Evolutionary conservation across 2,888 invertebrate species (phyloP), one percentile per base, ranked within the genome.

Genomic region (Anthophora plumipes): DNA sequence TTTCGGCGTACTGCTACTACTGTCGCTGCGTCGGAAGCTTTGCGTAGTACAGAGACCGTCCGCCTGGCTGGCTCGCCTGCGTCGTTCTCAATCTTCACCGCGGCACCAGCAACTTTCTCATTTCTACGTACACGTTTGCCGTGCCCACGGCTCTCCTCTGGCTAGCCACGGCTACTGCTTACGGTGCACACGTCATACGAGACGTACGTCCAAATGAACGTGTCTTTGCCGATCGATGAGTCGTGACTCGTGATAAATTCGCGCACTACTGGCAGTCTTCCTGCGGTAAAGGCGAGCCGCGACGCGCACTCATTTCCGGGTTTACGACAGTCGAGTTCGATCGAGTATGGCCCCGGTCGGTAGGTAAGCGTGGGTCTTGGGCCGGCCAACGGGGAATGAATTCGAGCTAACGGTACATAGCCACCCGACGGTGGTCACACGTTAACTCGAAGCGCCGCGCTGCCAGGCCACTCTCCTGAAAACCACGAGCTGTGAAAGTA

Each of bases 381-480:
- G 75, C 73, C 80, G 85, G 83, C 80, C 88, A 90, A 88, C 89
- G 89, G 89, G 85, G 87, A 91, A 91, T 87, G 88, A 87, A 91
- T 88, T 89, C 83, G 84, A 88, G 85, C 88, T 91, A 91, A 91
- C 91, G 91, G 91, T 91, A 91, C 89, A 91, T 89, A 83, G 85
- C 85, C 85, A 80, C 74, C 80, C 85, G 80, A 84, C 82, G 69
- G 77, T 78, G 79, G 77, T 69, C 74, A 77, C 86, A 68, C 82
- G 86, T 80, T 77, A 72, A 82, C 85, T 85, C 76, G 63, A 54
- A 78, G 81, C 84, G 77, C 83, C 74, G 76, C 76, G 77, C 79
- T 79, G 80, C 77, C 84, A 81, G 85, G 73, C 77, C 80, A 76
- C 86, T 82, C 86, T 82, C 76, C 74, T 80, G 63, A 71, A 84